These are phyloP conservation scores for Panorpa germanica DNA, from an alignment of 2,888 invertebrate species.

Conservation along the genomic window DNA sequence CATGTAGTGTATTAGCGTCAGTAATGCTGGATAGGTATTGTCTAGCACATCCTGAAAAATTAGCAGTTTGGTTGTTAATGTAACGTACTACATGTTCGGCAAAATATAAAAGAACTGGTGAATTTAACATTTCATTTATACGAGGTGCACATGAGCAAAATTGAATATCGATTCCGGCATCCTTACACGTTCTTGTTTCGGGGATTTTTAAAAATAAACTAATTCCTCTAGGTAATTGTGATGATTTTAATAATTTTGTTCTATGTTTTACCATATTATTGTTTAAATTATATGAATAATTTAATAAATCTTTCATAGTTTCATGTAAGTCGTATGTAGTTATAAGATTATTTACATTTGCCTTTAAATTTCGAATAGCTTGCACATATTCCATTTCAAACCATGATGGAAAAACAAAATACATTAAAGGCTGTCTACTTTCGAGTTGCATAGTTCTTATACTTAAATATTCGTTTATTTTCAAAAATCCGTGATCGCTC, in stretches of 20 bases:
- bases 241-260: conserved; percentile 19
- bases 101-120: too few relatives aligned
- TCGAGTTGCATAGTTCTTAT: too few relatives aligned
- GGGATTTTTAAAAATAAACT: conserved; percentile 65
- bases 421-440: conserved; percentile 69
- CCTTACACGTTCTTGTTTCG: conserved; percentile 48
- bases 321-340: conserved; percentile 72
- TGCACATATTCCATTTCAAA: conserved; percentile 39
- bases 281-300: conserved; percentile 23
- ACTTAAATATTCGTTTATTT: conserved; percentile 67
- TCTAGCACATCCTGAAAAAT: too few relatives aligned
- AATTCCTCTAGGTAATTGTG: conserved; percentile 34
- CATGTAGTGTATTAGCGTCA: too few relatives aligned
- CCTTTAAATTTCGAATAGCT: conserved; percentile 41
- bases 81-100: too few relatives aligned
- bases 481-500: conserved; percentile 84
- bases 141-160: conserved; percentile 79
- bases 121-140: too few relatives aligned
- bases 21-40: too few relatives aligned
- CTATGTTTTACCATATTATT: too few relatives aligned
- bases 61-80: too few relatives aligned
- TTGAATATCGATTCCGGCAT: conserved; percentile 61
- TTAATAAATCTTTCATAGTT: conserved; percentile 48
- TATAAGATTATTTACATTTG: conserved; percentile 51
- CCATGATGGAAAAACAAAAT: conserved; percentile 51